These are phyloP conservation scores for Drosophila nikananu DNA, from an alignment of 1,140 invertebrate species.

Conservation along the genomic window DNA sequence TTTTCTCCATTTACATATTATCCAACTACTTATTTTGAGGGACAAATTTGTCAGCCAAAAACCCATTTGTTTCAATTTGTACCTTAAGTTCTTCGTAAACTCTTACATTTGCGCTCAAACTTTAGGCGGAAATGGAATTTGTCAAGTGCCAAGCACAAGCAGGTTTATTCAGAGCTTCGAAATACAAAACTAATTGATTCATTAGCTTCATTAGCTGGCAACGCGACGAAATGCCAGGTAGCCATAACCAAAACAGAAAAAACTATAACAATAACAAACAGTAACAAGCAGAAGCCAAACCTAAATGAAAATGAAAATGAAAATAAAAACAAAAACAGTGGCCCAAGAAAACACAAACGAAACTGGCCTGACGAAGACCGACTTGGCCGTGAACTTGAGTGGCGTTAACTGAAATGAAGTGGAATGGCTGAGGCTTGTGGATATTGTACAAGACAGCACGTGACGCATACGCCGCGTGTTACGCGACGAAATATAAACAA, in stretches of 20 bases:
- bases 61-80: constrained; percentile 3
- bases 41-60: not conserved
- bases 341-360: constrained; percentile 37
- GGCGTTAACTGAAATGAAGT: constrained; percentile 30
- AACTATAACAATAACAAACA: constrained; percentile 43
- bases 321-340: constrained; percentile 25
- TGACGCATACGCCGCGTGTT: constrained; percentile 70
- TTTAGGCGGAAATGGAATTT: constrained; percentile 41
- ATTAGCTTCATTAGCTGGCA: constrained; percentile 46
- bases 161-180: constrained; percentile 23
- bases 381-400: constrained; percentile 71
- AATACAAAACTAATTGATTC: constrained; percentile 56
- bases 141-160: constrained; percentile 29
- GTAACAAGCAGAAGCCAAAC: constrained; percentile 39
- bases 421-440: constrained; percentile 17
- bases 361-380: constrained; percentile 50
- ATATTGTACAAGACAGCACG: constrained; percentile 52
- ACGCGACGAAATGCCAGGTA: constrained; percentile 44
- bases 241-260: constrained; percentile 34
- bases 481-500: constrained; percentile 48
- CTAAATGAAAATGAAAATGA: constrained; percentile 18
- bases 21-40: not conserved
- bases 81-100: not conserved
- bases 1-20: not conserved
- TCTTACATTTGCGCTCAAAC: constrained; percentile 1